phyloP scores from a whole-genome alignment of 2,113 vertebrate genomes.

The Sardina pilchardus region DNA sequence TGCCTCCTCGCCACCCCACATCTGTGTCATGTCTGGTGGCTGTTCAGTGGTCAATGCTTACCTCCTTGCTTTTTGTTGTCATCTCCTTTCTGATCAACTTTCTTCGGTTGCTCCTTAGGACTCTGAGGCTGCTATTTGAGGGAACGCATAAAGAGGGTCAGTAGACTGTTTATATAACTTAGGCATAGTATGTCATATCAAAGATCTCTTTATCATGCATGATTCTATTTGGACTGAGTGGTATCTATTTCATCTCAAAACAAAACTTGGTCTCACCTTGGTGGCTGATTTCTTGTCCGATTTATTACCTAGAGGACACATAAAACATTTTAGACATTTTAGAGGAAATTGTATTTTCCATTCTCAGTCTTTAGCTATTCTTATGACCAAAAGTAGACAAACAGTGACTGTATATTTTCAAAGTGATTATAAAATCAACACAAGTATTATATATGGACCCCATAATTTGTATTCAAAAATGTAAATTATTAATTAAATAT shows the following conservation, averaged over 20 bases:
- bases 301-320: constrained; percentile 70
- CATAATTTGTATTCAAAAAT: not conserved
- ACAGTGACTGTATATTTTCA: not conserved
- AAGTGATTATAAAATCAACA: not conserved
- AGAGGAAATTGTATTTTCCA: not conserved
- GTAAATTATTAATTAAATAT: not conserved
- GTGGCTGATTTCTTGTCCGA: constrained; percentile 78
- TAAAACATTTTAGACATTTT: constrained; percentile 33
- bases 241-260: not conserved
- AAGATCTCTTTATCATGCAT: not conserved
- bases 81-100: constrained; percentile 81
- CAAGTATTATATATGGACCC: not conserved
- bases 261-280: constrained; percentile 63
- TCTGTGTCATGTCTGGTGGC: not conserved
- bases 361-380: not conserved
- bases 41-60: constrained; percentile 56
- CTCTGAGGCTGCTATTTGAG: constrained; percentile 72
- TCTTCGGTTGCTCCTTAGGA: constrained; percentile 79
- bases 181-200: not conserved
- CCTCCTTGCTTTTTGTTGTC: constrained; percentile 81
- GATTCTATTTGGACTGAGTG: not conserved
- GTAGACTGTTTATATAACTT: not conserved
- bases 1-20: not conserved
- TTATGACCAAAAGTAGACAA: not conserved
- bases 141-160: not conserved